Percentiles rank a stretch among this genome's conserved stretches.
Conservation (phyloP, 2,797 vertebrate species). For the Mastacembelus armatus region DNA sequence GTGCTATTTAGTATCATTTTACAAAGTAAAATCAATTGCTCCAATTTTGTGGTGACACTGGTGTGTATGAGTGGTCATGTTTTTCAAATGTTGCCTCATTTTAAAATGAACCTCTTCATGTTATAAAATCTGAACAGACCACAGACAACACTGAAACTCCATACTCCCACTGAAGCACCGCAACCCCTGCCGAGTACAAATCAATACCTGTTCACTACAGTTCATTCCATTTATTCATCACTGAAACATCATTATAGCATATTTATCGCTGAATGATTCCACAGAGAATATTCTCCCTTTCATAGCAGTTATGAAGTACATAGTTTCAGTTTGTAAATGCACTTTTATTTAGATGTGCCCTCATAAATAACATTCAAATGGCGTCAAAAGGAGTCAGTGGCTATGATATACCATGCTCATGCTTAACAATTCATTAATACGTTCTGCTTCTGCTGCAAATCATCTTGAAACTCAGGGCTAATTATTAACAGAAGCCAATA, state of each 20-base stretch:
- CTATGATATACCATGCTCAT: slow-evolving; percentile 7
- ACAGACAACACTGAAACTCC: background rate
- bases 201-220: slow-evolving; percentile 34
- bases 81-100: slow-evolving; percentile 11
- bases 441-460: slow-evolving; percentile 56
- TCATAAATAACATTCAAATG: slow-evolving; percentile 56
- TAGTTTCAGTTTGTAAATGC: slow-evolving; percentile 41
- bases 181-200: slow-evolving; percentile 28
- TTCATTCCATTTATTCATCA: slow-evolving; percentile 38
- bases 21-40: background rate
- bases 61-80: background rate
- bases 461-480: slow-evolving; percentile 45
- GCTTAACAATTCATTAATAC: slow-evolving; percentile 40
- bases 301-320: slow-evolving; percentile 13
- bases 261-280: slow-evolving; percentile 12
- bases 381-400: slow-evolving; percentile 16
- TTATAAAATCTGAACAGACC: slow-evolving; percentile 8
- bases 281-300: slow-evolving; percentile 16
- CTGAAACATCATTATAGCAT: slow-evolving; percentile 33
- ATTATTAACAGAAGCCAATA: slow-evolving; percentile 54
- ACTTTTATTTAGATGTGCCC: slow-evolving; percentile 28
- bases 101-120: slow-evolving; percentile 17
- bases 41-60: slow-evolving; percentile 1
- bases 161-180: background rate
- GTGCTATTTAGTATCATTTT: background rate